phyloP scores from a whole-genome alignment of 1,140 invertebrate genomes.

The Pemphigus obesinymphae region DNA sequence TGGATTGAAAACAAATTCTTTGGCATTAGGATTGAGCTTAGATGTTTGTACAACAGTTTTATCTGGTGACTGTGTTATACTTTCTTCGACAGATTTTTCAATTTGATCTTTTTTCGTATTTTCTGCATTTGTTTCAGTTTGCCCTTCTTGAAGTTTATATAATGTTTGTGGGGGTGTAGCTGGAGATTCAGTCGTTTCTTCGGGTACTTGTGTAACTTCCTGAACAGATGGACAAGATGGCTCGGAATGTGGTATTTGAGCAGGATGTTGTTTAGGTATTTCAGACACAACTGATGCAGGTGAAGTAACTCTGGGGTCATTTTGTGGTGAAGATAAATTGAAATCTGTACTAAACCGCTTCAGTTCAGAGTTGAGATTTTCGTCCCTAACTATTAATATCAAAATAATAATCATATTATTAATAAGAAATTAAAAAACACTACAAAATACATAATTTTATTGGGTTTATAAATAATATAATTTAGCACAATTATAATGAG shows the following conservation, averaged over 20 bases:
- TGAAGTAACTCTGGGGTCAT: conserved; percentile 17
- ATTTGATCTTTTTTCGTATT: conserved; percentile 43
- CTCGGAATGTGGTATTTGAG: conserved; percentile 26
- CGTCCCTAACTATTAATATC: conserved; percentile 14
- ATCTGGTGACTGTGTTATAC: neutral
- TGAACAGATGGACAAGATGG: conserved; percentile 51
- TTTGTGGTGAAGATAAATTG: conserved; percentile 34
- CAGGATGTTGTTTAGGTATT: conserved; percentile 16
- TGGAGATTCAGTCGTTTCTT: conserved; percentile 46
- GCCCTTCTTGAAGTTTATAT: conserved; percentile 46
- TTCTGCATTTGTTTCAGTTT: conserved; percentile 46
- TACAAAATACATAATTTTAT: neutral
- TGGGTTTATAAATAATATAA: neutral
- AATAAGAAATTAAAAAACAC: neutral
- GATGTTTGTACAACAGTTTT: conserved; percentile 61
- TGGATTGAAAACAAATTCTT: conserved; percentile 78
- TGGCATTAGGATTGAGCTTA: conserved; percentile 80
- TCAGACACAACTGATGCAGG: conserved; percentile 19
- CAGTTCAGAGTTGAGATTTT: conserved; percentile 37
- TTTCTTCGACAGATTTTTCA: conserved; percentile 42
- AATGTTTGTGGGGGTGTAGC: conserved; percentile 46
- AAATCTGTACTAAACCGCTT: conserved; percentile 40
- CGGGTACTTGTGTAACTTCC: conserved; percentile 50
- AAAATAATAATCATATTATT: neutral
- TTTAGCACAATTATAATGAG: neutral